Base-by-base conservation (phyloP, 2,888 invertebrate species). In the Drosophila mettleri region DNA sequence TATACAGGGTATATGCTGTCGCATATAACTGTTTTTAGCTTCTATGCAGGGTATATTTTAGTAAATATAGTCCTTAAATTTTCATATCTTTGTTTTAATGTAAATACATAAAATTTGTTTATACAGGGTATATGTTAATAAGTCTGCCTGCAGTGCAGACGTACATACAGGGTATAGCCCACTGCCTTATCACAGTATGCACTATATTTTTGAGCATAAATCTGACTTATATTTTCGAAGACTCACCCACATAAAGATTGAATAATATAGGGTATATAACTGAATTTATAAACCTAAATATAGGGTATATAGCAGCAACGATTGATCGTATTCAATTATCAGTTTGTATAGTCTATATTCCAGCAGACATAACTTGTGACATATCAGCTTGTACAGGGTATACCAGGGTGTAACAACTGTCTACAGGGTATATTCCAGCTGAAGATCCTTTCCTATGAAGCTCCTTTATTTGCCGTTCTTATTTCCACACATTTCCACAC, bases 401-500 rank as follows among this genome's bases (percentile, higher is more conserved):
- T n/a, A n/a, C n/a, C n/a, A n/a, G n/a, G n/a, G n/a, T n/a, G n/a
- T n/a, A 1, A 16, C 9, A 9, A 4, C 9, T 43, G 3, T 4
- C 5, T 33, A 34, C 34, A 34, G 49, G 22, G 49, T 16, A 49
- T 16, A n/a, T 51, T 9, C 1, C 20, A 3, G 10, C 9, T 4
- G 9, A 1, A 24, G 2, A 59, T 20, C 7, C 20, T 1, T 20
- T 6, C n/a, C 12, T 0, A 22, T 22, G 12, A 43, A 10, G 22
- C 2, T 18, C 2, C 61, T 10, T 46, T 41, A 33, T 60, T 57
- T 51, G 57, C 49, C 36, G 41, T 51, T 72, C 45, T 34, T 20
- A 48, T 46, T 29, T 6, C 52, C 45, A 16, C 24, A n/a, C 10
- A 9, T 16, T 10, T 9, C 0, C 27, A 27, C 51, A 41, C 65